Conservation (phyloP, 2,113 vertebrate genomes). For the Mus pahari region DNA sequence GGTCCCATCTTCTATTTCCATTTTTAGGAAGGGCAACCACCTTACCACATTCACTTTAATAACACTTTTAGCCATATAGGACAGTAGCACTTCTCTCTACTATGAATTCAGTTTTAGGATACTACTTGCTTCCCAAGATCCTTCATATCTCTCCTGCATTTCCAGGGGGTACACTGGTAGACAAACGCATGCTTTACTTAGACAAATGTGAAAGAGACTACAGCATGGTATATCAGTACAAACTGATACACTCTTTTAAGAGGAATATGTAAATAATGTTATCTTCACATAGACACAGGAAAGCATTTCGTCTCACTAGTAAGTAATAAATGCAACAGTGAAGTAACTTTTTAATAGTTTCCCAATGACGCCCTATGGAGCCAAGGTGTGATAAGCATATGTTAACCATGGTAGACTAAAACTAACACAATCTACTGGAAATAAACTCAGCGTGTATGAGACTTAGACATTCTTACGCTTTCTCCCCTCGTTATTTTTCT, state of each 20-base stretch:
- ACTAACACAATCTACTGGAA: conserved; percentile 17
- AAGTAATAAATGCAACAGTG: conserved; percentile 46
- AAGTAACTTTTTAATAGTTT: conserved; percentile 52
- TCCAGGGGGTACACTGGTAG: not conserved
- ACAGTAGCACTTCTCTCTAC: not conserved
- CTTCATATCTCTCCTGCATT: not conserved
- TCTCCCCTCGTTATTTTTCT: conserved; percentile 30
- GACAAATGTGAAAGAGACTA: conserved; percentile 43
- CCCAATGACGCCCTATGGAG: not conserved
- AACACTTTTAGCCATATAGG: not conserved
- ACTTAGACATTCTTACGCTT: not conserved
- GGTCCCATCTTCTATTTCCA: not conserved
- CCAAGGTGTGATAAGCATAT: conserved; percentile 17
- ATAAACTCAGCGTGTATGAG: not conserved
- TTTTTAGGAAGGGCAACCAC: conserved; percentile 5
- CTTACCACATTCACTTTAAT: conserved; percentile 16
- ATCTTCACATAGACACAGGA: not conserved
- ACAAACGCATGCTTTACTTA: conserved; percentile 42
- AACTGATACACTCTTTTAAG: conserved; percentile 12
- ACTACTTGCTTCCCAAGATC: conserved; percentile 32
- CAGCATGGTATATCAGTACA: conserved; percentile 37
- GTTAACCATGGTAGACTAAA: conserved; percentile 1
- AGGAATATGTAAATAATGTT: conserved; percentile 23
- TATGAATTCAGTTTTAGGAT: not conserved
- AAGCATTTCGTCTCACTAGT: conserved; percentile 39